Evolutionary conservation across 2,888 invertebrate species (phyloP).

Genomic region (Tubiluchus corallicola): DNA sequence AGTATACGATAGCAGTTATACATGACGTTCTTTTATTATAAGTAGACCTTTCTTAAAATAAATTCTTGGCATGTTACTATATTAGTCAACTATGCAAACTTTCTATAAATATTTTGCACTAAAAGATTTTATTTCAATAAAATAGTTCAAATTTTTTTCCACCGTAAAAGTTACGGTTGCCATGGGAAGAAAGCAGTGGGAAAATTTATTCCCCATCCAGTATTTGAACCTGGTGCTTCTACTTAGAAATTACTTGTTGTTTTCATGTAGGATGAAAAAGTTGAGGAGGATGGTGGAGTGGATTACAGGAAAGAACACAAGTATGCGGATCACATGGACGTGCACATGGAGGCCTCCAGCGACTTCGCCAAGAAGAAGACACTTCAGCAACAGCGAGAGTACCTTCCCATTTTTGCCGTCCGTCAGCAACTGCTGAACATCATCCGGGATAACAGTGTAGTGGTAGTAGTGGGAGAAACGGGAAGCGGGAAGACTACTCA

Average conservation of each 20-base stretch:
- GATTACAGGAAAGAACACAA: constrained; percentile 86
- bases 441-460: constrained; percentile 56
- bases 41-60: no score
- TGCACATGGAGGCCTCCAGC: constrained; percentile 41
- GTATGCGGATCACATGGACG: constrained; percentile 78
- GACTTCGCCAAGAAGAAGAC: constrained; percentile 73
- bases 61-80: no score
- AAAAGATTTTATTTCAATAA: no score
- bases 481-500: constrained; percentile 97
- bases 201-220: neutral
- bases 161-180: no score
- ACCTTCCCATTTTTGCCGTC: constrained; percentile 84
- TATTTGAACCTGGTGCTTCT: constrained; percentile 8
- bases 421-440: constrained; percentile 46
- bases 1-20: no score
- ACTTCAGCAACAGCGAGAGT: constrained; percentile 59
- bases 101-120: no score
- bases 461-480: constrained; percentile 85
- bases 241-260: constrained; percentile 9
- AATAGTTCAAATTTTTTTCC: no score
- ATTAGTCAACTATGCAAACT: no score
- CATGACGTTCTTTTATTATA: no score
- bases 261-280: constrained; percentile 23
- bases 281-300: constrained; percentile 47
- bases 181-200: neutral